These are phyloP conservation scores for Nasonia oneida DNA, from an alignment of 2,888 invertebrate species.

Conservation along the genomic window DNA sequence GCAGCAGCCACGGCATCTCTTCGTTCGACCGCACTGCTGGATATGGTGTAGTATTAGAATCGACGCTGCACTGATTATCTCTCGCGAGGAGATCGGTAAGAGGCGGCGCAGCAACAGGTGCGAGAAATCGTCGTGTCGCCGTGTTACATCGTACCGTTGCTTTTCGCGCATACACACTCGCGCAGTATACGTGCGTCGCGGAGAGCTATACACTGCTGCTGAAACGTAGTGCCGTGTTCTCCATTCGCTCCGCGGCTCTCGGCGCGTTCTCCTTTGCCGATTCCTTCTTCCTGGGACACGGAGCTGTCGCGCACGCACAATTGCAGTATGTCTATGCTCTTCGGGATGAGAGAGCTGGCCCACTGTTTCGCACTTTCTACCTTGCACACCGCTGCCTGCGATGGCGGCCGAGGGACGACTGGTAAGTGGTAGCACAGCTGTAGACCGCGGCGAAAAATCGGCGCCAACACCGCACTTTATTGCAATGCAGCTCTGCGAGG, in stretches of 20 bases:
- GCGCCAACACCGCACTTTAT: not conserved
- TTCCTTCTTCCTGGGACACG: not conserved
- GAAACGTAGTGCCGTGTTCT: slow-evolving; percentile 28
- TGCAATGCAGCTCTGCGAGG: not conserved
- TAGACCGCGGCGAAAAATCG: not conserved
- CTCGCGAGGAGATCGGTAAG: not conserved
- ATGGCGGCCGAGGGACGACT: too few species aligned
- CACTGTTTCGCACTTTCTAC: too few species aligned
- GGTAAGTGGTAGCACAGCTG: not conserved
- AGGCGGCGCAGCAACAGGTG: not conserved
- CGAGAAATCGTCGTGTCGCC: not conserved
- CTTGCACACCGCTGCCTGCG: too few species aligned
- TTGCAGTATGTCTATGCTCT: not conserved
- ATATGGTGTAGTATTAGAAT: too few species aligned
- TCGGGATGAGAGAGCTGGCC: too few species aligned
- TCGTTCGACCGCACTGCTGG: too few species aligned
- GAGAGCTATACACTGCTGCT: not conserved
- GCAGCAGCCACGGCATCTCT: slow-evolving; percentile 77
- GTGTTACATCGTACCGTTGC: slow-evolving; percentile 35
- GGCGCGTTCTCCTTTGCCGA: slow-evolving; percentile 1
- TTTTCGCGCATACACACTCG: slow-evolving; percentile 16
- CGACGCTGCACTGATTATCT: too few species aligned
- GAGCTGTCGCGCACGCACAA: not conserved
- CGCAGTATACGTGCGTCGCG: not conserved
- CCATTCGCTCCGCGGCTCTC: slow-evolving; percentile 31